Evolutionary conservation across 1,140 invertebrate genomes (phyloP).

Genomic region (Drosophila pallidifrons): DNA sequence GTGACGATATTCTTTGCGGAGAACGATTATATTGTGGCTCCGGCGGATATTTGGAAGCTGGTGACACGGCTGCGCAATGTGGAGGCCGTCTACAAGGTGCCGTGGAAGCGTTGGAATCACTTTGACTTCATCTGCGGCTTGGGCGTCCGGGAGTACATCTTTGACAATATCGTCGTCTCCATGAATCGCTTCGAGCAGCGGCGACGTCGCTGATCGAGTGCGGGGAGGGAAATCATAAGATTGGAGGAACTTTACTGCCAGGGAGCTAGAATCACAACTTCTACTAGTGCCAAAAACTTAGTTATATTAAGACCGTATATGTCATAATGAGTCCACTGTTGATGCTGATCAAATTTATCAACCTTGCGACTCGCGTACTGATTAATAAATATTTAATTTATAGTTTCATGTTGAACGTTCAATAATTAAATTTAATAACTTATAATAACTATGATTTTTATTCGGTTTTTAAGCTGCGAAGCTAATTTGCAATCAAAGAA

Average conservation of each 20-base stretch:
- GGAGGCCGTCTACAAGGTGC: constrained; percentile 85
- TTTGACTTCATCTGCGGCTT: constrained; percentile 90
- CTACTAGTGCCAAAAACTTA: constrained; percentile 76
- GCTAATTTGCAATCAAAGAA: too few relatives aligned
- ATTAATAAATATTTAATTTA: constrained; percentile 79
- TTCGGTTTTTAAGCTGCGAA: too few relatives aligned
- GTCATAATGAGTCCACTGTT: constrained; percentile 46
- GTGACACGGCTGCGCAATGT: constrained; percentile 77
- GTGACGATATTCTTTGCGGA: constrained; percentile 88
- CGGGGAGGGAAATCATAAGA: background rate
- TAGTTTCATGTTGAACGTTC: constrained; percentile 29
- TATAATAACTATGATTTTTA: too few relatives aligned
- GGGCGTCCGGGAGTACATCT: constrained; percentile 87
- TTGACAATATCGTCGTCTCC: constrained; percentile 85
- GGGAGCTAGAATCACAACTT: constrained; percentile 59
- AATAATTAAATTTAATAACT: too few relatives aligned
- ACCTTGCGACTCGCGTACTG: constrained; percentile 62
- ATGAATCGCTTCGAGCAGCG: constrained; percentile 79
- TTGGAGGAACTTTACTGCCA: constrained; percentile 29
- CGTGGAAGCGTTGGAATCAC: constrained; percentile 89
- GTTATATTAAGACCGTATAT: constrained; percentile 31
- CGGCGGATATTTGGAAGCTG: constrained; percentile 88
- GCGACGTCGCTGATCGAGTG: constrained; percentile 36
- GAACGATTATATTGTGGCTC: constrained; percentile 87
- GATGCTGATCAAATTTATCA: constrained; percentile 25